Evolutionary conservation across 1,140 invertebrate species (phyloP), one percentile per base, ranked within the genome.

Genomic region (Drosophila nebulosa): DNA sequence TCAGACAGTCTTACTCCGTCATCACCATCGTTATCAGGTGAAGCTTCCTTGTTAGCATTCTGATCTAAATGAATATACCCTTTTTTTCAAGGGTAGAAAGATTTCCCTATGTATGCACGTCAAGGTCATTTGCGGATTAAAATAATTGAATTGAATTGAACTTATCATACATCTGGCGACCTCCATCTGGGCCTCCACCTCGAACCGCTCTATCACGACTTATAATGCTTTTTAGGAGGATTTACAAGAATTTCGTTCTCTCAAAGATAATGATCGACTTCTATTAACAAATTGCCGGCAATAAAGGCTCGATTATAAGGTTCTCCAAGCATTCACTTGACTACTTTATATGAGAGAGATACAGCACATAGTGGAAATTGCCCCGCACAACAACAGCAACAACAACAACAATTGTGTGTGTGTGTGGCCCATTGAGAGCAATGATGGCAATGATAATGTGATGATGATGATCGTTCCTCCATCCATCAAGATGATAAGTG

Each of bases 211-310:
- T n/a, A n/a, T n/a, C n/a, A n/a, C 59, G 35, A 70, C 30, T 32
- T 32, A 32, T 32, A 3, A n/a, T 32, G 30, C 21, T n/a, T 46
- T 57, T 24, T 67, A 9, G 10, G 27, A 79, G 78, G 72, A 84
- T 55, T 80, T 78, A 51, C 80, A 86, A 85, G 81, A 85, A 70
- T 80, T 64, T 46, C n/a, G n/a, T 7, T 30, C 10, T 6, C 21
- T 46, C 39, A 46, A 67, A 70, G 80, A 85, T 86, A 80, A 85
- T 80, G 69, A 85, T 85, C 74, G 80, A 85, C 80, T 85, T 86
- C 61, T 80, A 85, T 86, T 73, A 74, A 85, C 78, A 85, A 85
- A 85, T 85, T 85, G 80, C 64, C 66, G 56, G 65, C 81, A 86
- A 85, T 85, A 78, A 85, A 65, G 74, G 72, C 59, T 10, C 14